These are phyloP conservation scores for Drosophila ambigua DNA, from an alignment of 1,140 invertebrate species.

Conservation along the genomic window DNA sequence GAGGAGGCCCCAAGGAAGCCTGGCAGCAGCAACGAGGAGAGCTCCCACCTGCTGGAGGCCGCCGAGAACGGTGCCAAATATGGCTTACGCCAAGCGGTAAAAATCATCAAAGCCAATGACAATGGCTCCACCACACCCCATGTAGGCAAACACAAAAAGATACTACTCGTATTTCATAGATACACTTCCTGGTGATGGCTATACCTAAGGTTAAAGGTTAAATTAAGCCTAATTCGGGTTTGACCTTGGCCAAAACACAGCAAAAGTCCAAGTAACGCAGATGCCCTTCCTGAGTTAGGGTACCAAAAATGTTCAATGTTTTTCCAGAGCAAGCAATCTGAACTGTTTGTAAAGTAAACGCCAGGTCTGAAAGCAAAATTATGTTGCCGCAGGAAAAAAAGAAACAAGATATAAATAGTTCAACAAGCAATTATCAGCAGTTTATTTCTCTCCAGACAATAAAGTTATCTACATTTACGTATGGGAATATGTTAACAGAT, in stretches of 20 bases:
- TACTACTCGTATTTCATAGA: constrained; percentile 7
- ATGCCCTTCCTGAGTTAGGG: constrained; percentile 3
- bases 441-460: constrained; percentile 2
- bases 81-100: constrained; percentile 79
- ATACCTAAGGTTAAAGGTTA: constrained; percentile 1
- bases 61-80: constrained; percentile 75
- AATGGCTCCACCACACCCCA: constrained; percentile 53
- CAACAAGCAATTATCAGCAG: constrained; percentile 31
- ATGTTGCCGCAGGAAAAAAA: constrained; percentile 40
- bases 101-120: constrained; percentile 65
- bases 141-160: constrained; percentile 38
- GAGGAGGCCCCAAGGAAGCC: constrained; percentile 55
- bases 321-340: constrained; percentile 34
- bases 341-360: constrained; percentile 30
- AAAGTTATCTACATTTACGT: constrained; percentile 9
- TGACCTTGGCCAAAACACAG: constrained; percentile 55
- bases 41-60: constrained; percentile 79
- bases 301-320: constrained; percentile 4
- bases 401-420: constrained; percentile 47
- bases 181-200: constrained; percentile 35
- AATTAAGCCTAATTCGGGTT: constrained; percentile 13
- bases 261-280: constrained; percentile 45
- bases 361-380: constrained; percentile 22
- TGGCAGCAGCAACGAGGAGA: constrained; percentile 70
- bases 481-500: constrained; percentile 2